These are phyloP conservation scores for Chromobotia macracanthus DNA, from an alignment of 2,797 vertebrate genomes.

Conservation along the genomic window DNA sequence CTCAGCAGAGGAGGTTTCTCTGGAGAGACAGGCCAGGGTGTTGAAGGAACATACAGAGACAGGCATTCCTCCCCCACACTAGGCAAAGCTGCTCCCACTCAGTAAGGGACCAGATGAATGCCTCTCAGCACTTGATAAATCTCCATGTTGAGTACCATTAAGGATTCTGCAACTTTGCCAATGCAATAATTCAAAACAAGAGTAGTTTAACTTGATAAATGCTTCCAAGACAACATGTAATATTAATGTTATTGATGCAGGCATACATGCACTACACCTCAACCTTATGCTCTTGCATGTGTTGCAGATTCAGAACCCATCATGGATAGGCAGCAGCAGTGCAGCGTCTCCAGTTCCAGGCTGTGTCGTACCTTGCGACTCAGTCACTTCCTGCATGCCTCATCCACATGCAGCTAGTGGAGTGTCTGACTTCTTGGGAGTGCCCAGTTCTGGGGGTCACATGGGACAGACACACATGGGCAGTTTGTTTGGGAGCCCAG, in stretches of 20 bases:
- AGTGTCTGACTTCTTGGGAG: slow-evolving; percentile 91
- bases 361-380: slow-evolving; percentile 95
- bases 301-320: slow-evolving; percentile 94
- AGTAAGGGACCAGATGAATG: slow-evolving; percentile 45
- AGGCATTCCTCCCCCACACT: slow-evolving; percentile 54
- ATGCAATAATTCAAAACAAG: slow-evolving; percentile 43
- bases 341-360: slow-evolving; percentile 91
- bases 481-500: slow-evolving; percentile 86
- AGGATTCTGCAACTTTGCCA: slow-evolving; percentile 38
- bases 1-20: slow-evolving; percentile 54
- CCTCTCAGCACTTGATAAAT: slow-evolving; percentile 55
- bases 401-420: slow-evolving; percentile 89
- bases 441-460: slow-evolving; percentile 84
- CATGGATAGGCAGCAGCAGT: slow-evolving; percentile 92
- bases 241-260: slow-evolving; percentile 22
- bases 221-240: not conserved
- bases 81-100: slow-evolving; percentile 50
- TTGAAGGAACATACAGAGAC: slow-evolving; percentile 57
- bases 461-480: slow-evolving; percentile 97
- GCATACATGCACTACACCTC: not conserved
- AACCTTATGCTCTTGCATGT: not conserved
- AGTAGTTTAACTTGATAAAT: not conserved
- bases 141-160: slow-evolving; percentile 13
- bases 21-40: slow-evolving; percentile 37
- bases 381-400: slow-evolving; percentile 94